phyloP scores from a whole-genome alignment of 1,140 invertebrate species.

The Microplitis demolitor region DNA sequence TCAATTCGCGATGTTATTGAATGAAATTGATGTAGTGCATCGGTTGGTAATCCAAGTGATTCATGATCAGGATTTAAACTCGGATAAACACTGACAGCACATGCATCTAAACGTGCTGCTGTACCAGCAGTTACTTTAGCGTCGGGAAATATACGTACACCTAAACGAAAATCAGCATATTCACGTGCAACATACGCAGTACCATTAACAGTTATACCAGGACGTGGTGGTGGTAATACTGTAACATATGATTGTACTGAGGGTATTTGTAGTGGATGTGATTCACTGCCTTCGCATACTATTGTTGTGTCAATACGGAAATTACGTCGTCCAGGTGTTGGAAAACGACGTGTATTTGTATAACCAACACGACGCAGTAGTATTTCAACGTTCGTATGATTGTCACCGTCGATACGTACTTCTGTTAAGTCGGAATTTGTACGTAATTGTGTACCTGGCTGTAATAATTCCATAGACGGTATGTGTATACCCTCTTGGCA shows the following conservation, averaged over 20 bases:
- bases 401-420: conserved; percentile 88
- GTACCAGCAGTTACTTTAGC: conserved; percentile 71
- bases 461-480: conserved; percentile 76
- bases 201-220: conserved; percentile 83
- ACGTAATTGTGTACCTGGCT: conserved; percentile 75
- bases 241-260: conserved; percentile 83
- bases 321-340: conserved; percentile 89
- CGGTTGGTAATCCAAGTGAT: conserved; percentile 76
- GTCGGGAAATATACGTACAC: conserved; percentile 84
- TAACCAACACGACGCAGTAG: conserved; percentile 88
- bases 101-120: conserved; percentile 78
- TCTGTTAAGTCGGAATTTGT: conserved; percentile 84
- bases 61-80: conserved; percentile 94
- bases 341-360: conserved; percentile 86
- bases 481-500: conserved; percentile 83
- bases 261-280: conserved; percentile 62
- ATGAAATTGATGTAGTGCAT: conserved; percentile 71
- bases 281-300: conserved; percentile 64
- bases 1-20: conserved; percentile 79
- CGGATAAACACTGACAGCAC: conserved; percentile 89
- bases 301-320: conserved; percentile 82
- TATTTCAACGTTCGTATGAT: conserved; percentile 86
- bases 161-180: conserved; percentile 83
- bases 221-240: conserved; percentile 83
- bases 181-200: conserved; percentile 81